Base-by-base conservation (phyloP, 2,797 vertebrate genomes). In the Pogoniulus pusillus region DNA sequence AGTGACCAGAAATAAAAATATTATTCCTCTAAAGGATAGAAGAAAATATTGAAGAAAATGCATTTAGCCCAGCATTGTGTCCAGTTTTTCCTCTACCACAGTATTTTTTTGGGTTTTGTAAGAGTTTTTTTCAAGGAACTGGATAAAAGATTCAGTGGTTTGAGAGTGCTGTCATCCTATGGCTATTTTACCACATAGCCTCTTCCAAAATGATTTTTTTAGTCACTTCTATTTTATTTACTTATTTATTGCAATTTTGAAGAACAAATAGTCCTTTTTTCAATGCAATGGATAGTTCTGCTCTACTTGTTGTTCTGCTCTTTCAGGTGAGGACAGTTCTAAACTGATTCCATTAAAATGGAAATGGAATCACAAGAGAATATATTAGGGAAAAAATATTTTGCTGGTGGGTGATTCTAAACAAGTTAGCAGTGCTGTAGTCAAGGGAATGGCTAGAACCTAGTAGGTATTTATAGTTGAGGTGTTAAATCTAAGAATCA, bases 1-100 rank as follows among this genome's bases (percentile, higher is more conserved):
- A 78, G 18, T 18, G 49, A 91, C 4, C 5, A 82, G 43, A 94
- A 94, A 88, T 51, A 83, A 45, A 80, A 90, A 91, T 90, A 64
- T 41, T 51, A 4, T 29, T 70, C 5, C 41, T 85, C 87, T 79
- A 90, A 87, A 37, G 10, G 89, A 87, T 24, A 80, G 39, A 92
- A 76, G n/a, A 65, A 82, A 55, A 6, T 37, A 16, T n/a, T 81
- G 41, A 90, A 82, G 7, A 84, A 60, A 89, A 85, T 51, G 8
- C 16, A 47, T 14, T 87, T 80, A 78, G 30, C 9, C 30, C 18
- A 75, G 53, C 20, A 81, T 78, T 24, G 14, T 75, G 51, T 12
- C 16, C 3, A 7, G 82, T 57, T 57, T 71, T 27, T 34, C 22
- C 17, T 85, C 83, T 59, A 4, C 30, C 7, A 18, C 70, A 15